Conservation (phyloP, 2,888 invertebrate genomes). For the Microctonus aethiopoides region DNA sequence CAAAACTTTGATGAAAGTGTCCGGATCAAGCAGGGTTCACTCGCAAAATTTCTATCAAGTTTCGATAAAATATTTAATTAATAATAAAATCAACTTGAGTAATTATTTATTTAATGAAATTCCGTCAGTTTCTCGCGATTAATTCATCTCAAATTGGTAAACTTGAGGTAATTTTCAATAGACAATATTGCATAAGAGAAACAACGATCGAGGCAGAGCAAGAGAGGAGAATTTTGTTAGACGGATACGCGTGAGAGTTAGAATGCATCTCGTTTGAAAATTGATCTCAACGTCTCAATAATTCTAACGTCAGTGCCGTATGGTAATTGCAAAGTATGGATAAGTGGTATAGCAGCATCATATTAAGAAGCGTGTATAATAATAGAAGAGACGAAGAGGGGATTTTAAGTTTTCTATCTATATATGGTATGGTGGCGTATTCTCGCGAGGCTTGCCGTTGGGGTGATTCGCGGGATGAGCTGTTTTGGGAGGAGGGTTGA, state of each 20-base stretch:
- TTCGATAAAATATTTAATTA: background rate
- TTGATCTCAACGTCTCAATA: conserved; percentile 41
- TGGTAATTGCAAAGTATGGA: conserved; percentile 46
- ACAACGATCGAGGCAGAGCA: background rate
- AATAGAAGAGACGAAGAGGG: conserved; percentile 38
- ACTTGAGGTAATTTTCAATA: background rate
- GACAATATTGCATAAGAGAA: background rate
- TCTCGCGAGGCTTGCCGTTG: conserved; percentile 54
- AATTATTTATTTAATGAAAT: background rate
- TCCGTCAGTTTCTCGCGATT: background rate
- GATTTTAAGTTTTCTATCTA: conserved; percentile 53
- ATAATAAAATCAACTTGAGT: too few species aligned
- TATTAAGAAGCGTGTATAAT: conserved; percentile 26
- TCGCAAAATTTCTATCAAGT: conserved; percentile 35
- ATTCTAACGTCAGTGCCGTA: conserved; percentile 41
- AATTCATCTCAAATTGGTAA: background rate
- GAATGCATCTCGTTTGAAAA: conserved; percentile 29
- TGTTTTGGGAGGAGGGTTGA: conserved; percentile 42
- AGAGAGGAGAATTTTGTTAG: background rate
- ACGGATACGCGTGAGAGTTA: conserved; percentile 15
- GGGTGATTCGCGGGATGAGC: conserved; percentile 46
- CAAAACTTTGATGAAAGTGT: conserved; percentile 14
- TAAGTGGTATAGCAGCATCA: conserved; percentile 20
- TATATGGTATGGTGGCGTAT: conserved; percentile 54
- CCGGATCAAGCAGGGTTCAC: conserved; percentile 64